A percentile compares a stretch with the other conserved stretches of the same genome.
These are phyloP conservation scores for Natrix natrix DNA, from an alignment of 2,797 vertebrate species.

Conservation along the genomic window DNA sequence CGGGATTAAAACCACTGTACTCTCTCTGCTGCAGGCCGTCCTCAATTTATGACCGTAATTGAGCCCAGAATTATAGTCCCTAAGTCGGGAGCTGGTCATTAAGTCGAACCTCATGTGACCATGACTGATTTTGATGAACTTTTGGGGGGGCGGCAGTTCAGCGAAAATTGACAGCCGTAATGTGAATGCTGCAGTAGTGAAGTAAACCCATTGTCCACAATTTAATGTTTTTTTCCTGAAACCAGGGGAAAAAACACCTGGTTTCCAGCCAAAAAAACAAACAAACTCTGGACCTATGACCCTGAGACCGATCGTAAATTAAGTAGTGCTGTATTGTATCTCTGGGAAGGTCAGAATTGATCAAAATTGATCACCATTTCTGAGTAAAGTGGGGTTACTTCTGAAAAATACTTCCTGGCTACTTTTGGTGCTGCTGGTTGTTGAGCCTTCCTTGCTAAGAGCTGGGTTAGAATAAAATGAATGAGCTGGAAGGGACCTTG, in stretches of 20 bases:
- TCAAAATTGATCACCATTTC: not conserved
- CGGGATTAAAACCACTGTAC: not conserved
- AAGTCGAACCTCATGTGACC: not conserved
- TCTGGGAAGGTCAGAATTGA: not conserved
- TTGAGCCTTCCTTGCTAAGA: not conserved
- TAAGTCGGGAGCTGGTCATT: not conserved
- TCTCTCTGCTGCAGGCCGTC: not conserved
- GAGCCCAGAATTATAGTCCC: too few relatives aligned
- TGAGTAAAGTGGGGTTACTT: not conserved
- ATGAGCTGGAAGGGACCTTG: too few relatives aligned
- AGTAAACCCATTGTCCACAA: not conserved
- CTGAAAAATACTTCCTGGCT: not conserved
- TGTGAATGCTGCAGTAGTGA: not conserved
- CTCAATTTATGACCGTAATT: not conserved
- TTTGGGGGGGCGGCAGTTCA: not conserved
- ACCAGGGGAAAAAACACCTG: not conserved
- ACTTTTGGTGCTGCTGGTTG: too few relatives aligned
- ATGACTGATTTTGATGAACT: not conserved
- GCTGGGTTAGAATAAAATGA: not conserved
- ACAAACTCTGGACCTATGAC: not conserved
- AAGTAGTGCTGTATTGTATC: not conserved
- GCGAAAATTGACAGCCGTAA: too few relatives aligned
- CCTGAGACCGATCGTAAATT: not conserved
- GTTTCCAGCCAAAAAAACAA: not conserved
- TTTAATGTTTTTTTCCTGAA: too few relatives aligned